Conservation (phyloP, 53 echinoderm and acorn worm genomes). For the Astropecten irregularis region DNA sequence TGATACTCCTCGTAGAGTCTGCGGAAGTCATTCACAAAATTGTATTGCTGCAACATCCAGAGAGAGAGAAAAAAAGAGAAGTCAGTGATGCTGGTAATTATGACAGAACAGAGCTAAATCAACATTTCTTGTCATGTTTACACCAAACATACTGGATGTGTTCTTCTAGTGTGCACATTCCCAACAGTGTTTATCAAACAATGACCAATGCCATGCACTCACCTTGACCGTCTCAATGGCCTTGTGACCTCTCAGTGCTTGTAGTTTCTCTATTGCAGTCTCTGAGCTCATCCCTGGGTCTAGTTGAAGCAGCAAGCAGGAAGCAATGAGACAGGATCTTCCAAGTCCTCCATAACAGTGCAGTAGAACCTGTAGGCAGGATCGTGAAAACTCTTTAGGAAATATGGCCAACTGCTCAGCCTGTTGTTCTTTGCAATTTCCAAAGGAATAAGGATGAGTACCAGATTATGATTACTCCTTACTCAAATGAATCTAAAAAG, state of each 20-base stretch:
- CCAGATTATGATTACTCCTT: no score
- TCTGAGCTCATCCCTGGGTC: conserved; percentile 72
- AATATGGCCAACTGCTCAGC: no score
- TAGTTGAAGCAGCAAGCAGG: conserved; percentile 73
- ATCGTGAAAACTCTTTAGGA: no score
- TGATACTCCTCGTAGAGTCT: conserved; percentile 69
- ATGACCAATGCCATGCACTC: not conserved
- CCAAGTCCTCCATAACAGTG: conserved; percentile 91
- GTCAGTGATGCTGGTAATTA: not conserved
- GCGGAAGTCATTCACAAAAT: conserved; percentile 91
- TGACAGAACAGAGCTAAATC: not conserved
- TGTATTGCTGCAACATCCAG: conserved; percentile 77
- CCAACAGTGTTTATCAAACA: not conserved
- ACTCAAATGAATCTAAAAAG: no score
- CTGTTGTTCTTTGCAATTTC: no score
- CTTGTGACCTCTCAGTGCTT: conserved; percentile 73
- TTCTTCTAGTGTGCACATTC: not conserved
- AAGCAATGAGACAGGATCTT: conserved; percentile 80
- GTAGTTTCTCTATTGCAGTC: conserved; percentile 64
- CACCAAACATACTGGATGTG: not conserved
- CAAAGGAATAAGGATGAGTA: no score
- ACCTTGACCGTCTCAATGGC: conserved; percentile 98
- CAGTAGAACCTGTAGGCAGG: conserved; percentile 52
- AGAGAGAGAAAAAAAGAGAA: not conserved
- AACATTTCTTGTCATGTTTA: not conserved